Conservation (phyloP, 2,888 invertebrate species). For the Lepidonotus clava region DNA sequence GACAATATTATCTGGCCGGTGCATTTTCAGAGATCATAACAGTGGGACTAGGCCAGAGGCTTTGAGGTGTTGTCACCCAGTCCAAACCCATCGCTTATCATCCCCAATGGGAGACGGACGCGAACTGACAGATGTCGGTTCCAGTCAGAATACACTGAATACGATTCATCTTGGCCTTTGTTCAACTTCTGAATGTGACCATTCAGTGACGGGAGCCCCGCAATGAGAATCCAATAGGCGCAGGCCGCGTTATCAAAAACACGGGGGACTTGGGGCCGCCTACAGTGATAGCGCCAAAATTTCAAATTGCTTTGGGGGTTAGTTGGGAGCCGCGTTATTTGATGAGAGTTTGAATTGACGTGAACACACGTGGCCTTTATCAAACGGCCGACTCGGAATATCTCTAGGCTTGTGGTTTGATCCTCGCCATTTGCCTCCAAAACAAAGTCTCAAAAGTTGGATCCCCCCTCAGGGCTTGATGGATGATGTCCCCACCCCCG, state of each 20-base stretch:
- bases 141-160: neutral
- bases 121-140: neutral
- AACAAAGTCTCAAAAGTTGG: slow-evolving; percentile 42
- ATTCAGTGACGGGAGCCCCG: neutral
- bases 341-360: neutral
- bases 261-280: slow-evolving; percentile 14
- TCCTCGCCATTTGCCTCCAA: slow-evolving; percentile 41
- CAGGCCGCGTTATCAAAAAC: slow-evolving; percentile 22
- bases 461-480: too few species aligned
- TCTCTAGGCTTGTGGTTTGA: slow-evolving; percentile 14
- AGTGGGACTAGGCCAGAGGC: neutral
- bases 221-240: slow-evolving; percentile 43
- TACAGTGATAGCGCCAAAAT: slow-evolving; percentile 43
- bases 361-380: slow-evolving; percentile 42
- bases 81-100: slow-evolving; percentile 1
- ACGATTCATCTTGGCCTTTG: slow-evolving; percentile 16
- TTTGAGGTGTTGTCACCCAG: neutral
- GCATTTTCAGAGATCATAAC: neutral
- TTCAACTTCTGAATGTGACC: neutral
- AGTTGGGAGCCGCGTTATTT: neutral
- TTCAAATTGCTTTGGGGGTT: slow-evolving; percentile 21
- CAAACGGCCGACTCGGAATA: slow-evolving; percentile 39
- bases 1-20: neutral
- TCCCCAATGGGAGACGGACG: neutral
- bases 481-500: neutral